phyloP scores from a whole-genome alignment of 2,113 vertebrate genomes.

The Eubucco bourcierii region DNA sequence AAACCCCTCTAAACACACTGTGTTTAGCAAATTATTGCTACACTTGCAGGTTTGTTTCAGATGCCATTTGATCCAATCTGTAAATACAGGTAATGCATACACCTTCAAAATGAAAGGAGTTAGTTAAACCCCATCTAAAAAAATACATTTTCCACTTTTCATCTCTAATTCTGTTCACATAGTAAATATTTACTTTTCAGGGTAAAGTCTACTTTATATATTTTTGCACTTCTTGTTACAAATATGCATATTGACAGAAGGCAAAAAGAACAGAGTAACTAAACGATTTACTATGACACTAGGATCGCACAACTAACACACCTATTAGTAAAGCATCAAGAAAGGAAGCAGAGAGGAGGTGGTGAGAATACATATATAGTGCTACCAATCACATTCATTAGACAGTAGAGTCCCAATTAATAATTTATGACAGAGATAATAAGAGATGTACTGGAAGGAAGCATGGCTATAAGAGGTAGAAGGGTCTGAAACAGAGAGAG shows the following conservation, averaged over 20 bases:
- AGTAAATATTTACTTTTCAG: neutral
- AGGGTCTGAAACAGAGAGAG: neutral
- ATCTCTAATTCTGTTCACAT: neutral
- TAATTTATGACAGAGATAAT: constrained; percentile 1
- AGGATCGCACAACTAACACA: neutral
- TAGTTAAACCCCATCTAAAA: neutral
- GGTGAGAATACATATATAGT: neutral
- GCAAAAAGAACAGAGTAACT: neutral
- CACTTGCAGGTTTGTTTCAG: neutral
- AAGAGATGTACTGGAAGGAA: neutral
- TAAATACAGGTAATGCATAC: neutral
- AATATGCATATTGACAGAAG: neutral
- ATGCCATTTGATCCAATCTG: neutral
- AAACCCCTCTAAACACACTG: neutral
- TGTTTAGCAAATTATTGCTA: neutral
- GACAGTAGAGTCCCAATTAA: neutral
- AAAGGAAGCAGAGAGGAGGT: neutral
- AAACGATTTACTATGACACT: neutral
- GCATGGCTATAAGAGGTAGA: neutral
- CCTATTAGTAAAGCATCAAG: neutral
- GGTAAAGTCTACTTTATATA: neutral
- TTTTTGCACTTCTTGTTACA: neutral
- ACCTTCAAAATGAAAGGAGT: neutral
- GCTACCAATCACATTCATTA: neutral
- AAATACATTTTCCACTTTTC: neutral